Evolutionary conservation across 2,797 vertebrate genomes (phyloP).

Genomic region (Microtus agrestis): DNA sequence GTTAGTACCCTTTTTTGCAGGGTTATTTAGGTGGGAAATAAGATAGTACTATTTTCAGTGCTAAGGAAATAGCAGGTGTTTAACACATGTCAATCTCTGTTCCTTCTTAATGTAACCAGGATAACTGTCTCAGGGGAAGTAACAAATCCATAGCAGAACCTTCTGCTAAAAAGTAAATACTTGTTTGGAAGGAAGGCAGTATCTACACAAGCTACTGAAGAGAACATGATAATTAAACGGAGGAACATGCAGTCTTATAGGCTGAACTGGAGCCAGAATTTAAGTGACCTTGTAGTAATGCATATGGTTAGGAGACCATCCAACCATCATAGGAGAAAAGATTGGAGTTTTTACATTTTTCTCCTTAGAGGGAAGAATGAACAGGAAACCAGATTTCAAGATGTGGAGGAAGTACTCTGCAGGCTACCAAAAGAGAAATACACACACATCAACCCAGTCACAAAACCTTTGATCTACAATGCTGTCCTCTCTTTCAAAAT

Average conservation of each 20-base stretch:
- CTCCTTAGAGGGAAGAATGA: not conserved
- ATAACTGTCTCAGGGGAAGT: not conserved
- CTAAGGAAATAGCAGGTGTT: not conserved
- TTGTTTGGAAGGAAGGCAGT: not conserved
- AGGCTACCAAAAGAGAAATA: not conserved
- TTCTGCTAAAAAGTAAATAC: not conserved
- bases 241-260: not conserved
- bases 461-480: not conserved
- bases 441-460: too few species aligned
- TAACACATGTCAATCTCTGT: not conserved
- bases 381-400: not conserved
- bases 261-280: not conserved
- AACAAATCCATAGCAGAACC: not conserved
- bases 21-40: not conserved
- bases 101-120: not conserved
- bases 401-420: not conserved
- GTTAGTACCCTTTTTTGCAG: not conserved
- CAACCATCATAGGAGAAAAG: not conserved
- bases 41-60: not conserved
- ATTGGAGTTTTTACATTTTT: not conserved
- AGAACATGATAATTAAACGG: not conserved
- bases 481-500: not conserved
- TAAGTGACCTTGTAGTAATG: not conserved
- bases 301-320: not conserved
- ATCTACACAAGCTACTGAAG: not conserved